A percentile compares a stretch with the other conserved stretches of the same genome.
Evolutionary conservation across 2,797 vertebrate genomes (phyloP).

Genomic region (Squalus acanthias): DNA sequence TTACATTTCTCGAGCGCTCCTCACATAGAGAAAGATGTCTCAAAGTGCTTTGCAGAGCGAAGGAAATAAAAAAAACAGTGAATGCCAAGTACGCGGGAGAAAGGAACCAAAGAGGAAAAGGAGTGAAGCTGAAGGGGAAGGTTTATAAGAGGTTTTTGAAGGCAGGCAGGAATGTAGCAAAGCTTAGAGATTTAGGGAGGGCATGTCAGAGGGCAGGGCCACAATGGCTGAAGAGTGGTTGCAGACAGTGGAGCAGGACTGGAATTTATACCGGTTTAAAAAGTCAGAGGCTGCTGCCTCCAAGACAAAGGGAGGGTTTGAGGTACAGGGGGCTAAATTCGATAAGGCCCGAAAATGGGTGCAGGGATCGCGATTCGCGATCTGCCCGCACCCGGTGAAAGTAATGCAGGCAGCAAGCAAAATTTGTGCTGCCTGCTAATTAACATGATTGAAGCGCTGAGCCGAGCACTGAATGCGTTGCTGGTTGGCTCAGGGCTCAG

Average conservation of each 20-base stretch:
- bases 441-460: too few relatives aligned
- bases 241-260: background rate
- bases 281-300: background rate
- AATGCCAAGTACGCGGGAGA: background rate
- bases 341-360: too few relatives aligned
- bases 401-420: too few relatives aligned
- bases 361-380: too few relatives aligned
- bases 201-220: background rate
- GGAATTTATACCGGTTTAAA: background rate
- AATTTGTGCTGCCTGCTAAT: too few relatives aligned
- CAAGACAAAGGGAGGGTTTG: background rate
- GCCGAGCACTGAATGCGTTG: too few relatives aligned
- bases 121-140: background rate
- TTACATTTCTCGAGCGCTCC: background rate
- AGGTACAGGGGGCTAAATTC: too few relatives aligned
- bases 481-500: too few relatives aligned
- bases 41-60: background rate
- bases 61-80: background rate
- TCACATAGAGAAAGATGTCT: background rate
- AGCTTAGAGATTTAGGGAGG: background rate
- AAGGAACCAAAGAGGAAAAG: background rate
- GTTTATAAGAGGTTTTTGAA: too few relatives aligned
- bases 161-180: too few relatives aligned
- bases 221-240: background rate
- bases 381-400: too few relatives aligned